These are phyloP conservation scores for Drosophila tani DNA, from an alignment of 1,140 invertebrate genomes.

Conservation along the genomic window DNA sequence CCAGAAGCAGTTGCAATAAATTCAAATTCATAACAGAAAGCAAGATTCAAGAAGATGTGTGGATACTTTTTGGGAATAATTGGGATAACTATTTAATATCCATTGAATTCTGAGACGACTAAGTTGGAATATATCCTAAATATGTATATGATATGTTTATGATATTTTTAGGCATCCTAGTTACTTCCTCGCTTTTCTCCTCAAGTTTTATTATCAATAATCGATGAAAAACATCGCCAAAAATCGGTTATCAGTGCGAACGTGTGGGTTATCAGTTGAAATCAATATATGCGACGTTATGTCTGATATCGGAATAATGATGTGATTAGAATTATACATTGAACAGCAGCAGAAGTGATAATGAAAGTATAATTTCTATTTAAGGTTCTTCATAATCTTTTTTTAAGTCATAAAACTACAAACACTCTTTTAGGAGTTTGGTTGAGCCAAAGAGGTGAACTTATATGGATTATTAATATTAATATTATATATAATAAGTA, in stretches of 20 bases:
- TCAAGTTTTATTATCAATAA: not conserved
- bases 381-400: not conserved
- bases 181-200: not conserved
- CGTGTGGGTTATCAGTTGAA: not conserved
- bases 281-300: not conserved
- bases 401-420: not conserved
- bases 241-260: not conserved
- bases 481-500: too few relatives aligned
- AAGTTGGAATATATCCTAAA: too few relatives aligned
- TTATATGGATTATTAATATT: too few relatives aligned
- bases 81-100: too few relatives aligned
- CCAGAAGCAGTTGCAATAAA: conserved; percentile 59
- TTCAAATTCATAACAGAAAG: not conserved
- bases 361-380: not conserved
- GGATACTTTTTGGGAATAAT: not conserved
- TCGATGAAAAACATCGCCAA: not conserved
- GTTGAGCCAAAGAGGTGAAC: too few relatives aligned
- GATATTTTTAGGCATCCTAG: too few relatives aligned
- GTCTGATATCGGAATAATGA: too few relatives aligned
- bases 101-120: too few relatives aligned
- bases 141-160: too few relatives aligned
- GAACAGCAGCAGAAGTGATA: too few relatives aligned
- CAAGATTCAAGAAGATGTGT: not conserved
- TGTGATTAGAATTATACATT: too few relatives aligned
- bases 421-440: not conserved